Evolutionary conservation across 2,888 invertebrate genomes (phyloP).

Genomic region (Ennomos erosarius): DNA sequence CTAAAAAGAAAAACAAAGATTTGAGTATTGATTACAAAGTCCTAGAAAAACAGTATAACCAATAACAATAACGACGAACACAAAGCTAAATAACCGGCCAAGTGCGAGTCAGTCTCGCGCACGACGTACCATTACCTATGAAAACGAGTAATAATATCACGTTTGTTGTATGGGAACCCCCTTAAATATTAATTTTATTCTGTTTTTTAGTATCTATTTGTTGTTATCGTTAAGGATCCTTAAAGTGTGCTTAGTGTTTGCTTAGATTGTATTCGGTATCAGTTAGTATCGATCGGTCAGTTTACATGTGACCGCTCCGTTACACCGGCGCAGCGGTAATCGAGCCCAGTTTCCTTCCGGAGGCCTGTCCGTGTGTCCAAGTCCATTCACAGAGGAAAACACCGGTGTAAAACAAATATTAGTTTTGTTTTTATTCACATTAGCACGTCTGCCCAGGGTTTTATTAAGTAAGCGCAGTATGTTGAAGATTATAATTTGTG

Average conservation of each 20-base stretch:
- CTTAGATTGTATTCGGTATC: slow-evolving; percentile 39
- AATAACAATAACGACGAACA: slow-evolving; percentile 10
- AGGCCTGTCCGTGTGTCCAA: slow-evolving; percentile 49
- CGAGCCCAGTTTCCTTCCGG: slow-evolving; percentile 79
- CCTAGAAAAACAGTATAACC: not conserved
- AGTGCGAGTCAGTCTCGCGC: no score
- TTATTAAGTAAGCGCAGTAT: slow-evolving; percentile 12
- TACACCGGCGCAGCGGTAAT: slow-evolving; percentile 70
- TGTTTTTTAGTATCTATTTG: no score
- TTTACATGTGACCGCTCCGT: slow-evolving; percentile 65
- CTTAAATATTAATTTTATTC: no score
- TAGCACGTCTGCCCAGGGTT: slow-evolving; percentile 21
- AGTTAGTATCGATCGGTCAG: slow-evolving; percentile 60
- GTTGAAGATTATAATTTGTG: slow-evolving; percentile 4
- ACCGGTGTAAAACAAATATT: slow-evolving; percentile 47
- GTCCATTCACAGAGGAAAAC: slow-evolving; percentile 53
- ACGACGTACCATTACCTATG: no score
- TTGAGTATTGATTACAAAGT: no score
- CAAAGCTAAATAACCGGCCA: slow-evolving; percentile 1
- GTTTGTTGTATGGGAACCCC: no score
- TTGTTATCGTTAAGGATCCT: no score
- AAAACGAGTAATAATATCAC: no score
- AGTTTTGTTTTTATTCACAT: slow-evolving; percentile 38
- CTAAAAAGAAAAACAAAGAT: no score
- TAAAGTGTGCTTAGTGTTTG: not conserved